A percentile compares a stretch with the other conserved stretches of the same genome.
These are phyloP conservation scores for Laticauda colubrina DNA, from an alignment of 2,113 vertebrate species.

Conservation along the genomic window DNA sequence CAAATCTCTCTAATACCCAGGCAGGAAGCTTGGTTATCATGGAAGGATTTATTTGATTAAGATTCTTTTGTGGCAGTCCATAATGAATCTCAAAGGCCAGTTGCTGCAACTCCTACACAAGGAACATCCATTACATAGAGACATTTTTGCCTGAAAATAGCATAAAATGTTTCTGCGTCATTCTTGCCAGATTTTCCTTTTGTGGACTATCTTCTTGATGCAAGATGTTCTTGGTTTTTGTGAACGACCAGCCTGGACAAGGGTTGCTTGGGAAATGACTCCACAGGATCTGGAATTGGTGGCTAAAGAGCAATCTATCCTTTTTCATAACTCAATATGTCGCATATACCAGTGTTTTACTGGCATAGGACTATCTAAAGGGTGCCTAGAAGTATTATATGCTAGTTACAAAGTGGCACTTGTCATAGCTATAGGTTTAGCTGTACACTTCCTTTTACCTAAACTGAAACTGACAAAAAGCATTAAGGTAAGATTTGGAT, in stretches of 20 bases:
- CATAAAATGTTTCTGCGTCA: conserved; percentile 40
- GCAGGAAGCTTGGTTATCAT: conserved; percentile 4
- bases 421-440: background rate
- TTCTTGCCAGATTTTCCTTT: conserved; percentile 9
- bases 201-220: conserved; percentile 48
- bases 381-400: background rate
- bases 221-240: conserved; percentile 36
- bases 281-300: conserved; percentile 54
- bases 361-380: background rate
- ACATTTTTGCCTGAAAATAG: conserved; percentile 28
- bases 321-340: conserved; percentile 39
- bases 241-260: conserved; percentile 57
- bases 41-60: background rate
- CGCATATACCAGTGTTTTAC: background rate
- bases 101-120: conserved; percentile 23
- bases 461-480: background rate
- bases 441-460: background rate
- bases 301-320: conserved; percentile 14
- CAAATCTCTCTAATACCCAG: background rate
- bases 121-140: background rate
- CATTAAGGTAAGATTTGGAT: conserved; percentile 6
- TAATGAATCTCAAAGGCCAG: background rate
- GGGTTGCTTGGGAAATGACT: conserved; percentile 60
- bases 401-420: background rate
- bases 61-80: background rate